Conservation (phyloP, 2,888 invertebrate species). For the Anorthoa munda region DNA sequence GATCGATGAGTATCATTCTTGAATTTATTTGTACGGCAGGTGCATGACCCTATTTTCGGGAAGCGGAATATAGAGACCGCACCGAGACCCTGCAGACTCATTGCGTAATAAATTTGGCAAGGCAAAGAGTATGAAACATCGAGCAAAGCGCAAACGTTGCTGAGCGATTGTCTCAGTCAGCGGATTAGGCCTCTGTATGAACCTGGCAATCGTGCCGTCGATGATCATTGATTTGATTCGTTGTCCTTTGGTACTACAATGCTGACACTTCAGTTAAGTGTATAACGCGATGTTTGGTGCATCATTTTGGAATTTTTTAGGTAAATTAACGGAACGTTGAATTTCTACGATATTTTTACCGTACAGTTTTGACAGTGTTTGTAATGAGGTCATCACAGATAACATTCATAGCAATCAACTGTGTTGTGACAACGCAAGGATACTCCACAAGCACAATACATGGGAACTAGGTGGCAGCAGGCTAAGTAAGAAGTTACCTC, state of each 20-base stretch:
- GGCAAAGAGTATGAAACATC: no score
- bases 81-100: no score
- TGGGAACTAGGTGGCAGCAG: conserved; percentile 42
- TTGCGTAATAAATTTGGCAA: no score
- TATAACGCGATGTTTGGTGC: neutral
- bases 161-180: neutral
- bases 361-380: neutral
- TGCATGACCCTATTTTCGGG: neutral
- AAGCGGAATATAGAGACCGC: neutral
- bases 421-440: conserved; percentile 25
- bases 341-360: conserved; percentile 12
- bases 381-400: conserved; percentile 7
- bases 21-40: conserved; percentile 1
- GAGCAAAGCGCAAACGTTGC: neutral
- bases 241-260: neutral
- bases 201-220: neutral
- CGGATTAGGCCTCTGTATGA: neutral
- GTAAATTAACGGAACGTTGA: neutral
- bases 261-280: neutral
- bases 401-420: neutral
- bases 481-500: neutral
- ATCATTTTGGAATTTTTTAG: no score
- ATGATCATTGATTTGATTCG: conserved; percentile 1
- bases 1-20: conserved; percentile 9
- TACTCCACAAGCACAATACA: conserved; percentile 46